These are phyloP conservation scores for Chondrosia reniformis DNA, from an alignment of 37 sponge, comb jelly and placozoan genomes.

Conservation along the genomic window DNA sequence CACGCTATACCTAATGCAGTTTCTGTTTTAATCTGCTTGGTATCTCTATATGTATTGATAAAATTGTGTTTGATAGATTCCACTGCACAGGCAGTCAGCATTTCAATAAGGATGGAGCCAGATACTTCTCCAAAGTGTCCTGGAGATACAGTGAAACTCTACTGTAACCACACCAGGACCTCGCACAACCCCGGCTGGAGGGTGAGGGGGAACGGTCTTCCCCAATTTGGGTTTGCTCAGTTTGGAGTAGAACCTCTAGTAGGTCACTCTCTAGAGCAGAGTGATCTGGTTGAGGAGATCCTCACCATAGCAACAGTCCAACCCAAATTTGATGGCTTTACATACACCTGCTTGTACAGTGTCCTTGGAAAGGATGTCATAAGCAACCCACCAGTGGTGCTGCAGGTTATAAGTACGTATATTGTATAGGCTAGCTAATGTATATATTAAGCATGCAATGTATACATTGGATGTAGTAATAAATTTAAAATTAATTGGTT, in stretches of 20 bases:
- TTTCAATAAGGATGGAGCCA: neutral
- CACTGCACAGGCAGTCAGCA: too few species aligned
- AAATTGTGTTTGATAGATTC: too few species aligned
- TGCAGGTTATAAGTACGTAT: too few species aligned
- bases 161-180: neutral
- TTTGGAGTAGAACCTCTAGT: neutral
- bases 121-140: neutral
- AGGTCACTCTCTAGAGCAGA: neutral
- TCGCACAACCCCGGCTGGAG: neutral
- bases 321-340: neutral
- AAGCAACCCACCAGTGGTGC: neutral
- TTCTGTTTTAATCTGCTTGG: too few species aligned
- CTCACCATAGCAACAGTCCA: neutral
- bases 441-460: too few species aligned
- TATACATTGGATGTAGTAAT: too few species aligned
- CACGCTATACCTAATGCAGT: too few species aligned
- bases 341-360: neutral
- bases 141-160: neutral
- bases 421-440: too few species aligned
- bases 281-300: neutral
- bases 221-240: neutral
- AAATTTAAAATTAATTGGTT: too few species aligned
- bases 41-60: too few species aligned
- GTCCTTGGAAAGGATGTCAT: neutral
- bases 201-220: neutral